These are phyloP conservation scores for Armadillidium nasatum DNA, from an alignment of 1,140 invertebrate species.

Conservation along the genomic window DNA sequence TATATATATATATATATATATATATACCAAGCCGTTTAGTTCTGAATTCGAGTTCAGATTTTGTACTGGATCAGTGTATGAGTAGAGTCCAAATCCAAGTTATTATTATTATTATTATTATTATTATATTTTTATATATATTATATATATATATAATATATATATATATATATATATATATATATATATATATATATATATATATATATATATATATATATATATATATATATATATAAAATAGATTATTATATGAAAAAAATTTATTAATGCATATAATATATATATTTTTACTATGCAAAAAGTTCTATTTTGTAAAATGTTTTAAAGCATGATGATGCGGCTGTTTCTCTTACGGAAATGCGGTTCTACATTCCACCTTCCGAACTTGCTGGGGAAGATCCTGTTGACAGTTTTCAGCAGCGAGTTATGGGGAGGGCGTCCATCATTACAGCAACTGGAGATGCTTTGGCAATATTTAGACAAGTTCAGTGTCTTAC, in stretches of 20 bases:
- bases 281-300: neutral
- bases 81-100: too few relatives aligned
- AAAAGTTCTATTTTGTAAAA: conserved; percentile 41
- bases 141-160: neutral
- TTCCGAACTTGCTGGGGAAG: conserved; percentile 70
- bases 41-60: too few relatives aligned
- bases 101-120: too few relatives aligned
- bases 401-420: conserved; percentile 92
- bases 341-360: conserved; percentile 91
- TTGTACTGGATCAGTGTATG: too few relatives aligned
- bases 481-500: conserved; percentile 95
- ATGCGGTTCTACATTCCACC: conserved; percentile 96
- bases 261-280: neutral
- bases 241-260: neutral
- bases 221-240: conserved; percentile 8
- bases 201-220: conserved; percentile 14
- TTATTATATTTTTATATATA: too few relatives aligned
- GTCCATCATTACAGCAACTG: conserved; percentile 93
- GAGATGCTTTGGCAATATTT: conserved; percentile 96
- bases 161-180: conserved; percentile 5
- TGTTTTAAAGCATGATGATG: conserved; percentile 81
- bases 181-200: conserved; percentile 13
- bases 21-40: too few relatives aligned
- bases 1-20: too few relatives aligned
- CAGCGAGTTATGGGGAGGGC: conserved; percentile 91